Base-by-base conservation (phyloP, 2,113 vertebrate genomes). In the Lathamus discolor region DNA sequence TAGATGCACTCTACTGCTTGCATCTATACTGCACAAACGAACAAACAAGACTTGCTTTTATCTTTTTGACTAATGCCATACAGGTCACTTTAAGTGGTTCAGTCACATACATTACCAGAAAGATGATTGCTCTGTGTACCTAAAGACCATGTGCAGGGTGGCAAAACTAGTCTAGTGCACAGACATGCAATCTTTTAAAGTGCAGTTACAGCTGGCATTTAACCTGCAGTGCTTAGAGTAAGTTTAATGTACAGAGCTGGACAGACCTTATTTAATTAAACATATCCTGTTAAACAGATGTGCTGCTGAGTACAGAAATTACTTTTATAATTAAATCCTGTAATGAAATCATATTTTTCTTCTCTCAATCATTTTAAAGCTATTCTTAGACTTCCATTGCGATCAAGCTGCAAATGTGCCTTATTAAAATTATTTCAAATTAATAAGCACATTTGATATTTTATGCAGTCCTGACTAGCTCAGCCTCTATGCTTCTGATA, bases 371-470 rank as follows among this genome's bases (percentile, higher is more conserved):
- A 46, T 87, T 84, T 86, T 17, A 81, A 87, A 82, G 7, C 11
- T 68, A 78, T 74, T 72, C 24, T 90, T 92, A 86, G 51, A 61
- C 11, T 68, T 66, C 28, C 28, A 63, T n/a, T 80, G 86, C 46
- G 27, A 89, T 69, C 31, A 89, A 76, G 13, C 18, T 76, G 24
- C 13, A 63, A 84, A 89, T 63, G 28, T 87, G n/a, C 39, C 19
- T 89, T 70, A 75, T 61, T 92, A 86, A 86, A 89, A 89, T 44
- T 27, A 79, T 93, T 92, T 89, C 35, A 89, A 93, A 79, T 81
- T 31, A 88, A 86, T 78, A 76, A 55, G 13, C 17, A 46, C 7
- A 79, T 54, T 83, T 72, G 19, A 24, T 89, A 88, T 78, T 83
- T 90, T n/a, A 44, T 75, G 24, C 37, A 10, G 24, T n/a, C 15